Evolutionary conservation across 2,888 invertebrate species (phyloP).

Genomic region (Leucophora obtusa): DNA sequence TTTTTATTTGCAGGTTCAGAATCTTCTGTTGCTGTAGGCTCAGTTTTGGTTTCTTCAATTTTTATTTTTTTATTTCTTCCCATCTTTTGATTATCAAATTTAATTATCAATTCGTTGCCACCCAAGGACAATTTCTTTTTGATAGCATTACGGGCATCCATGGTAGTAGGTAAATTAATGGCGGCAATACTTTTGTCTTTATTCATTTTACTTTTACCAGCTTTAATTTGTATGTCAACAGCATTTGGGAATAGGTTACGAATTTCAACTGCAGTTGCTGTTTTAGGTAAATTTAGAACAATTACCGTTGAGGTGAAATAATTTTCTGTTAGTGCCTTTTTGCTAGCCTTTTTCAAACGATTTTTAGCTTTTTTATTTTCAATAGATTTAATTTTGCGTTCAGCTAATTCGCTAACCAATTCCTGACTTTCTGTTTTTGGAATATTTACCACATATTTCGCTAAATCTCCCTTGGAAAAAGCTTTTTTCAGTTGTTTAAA

Average conservation of each 20-base stretch:
- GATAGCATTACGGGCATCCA: conserved; percentile 70
- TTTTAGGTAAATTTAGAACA: conserved; percentile 73
- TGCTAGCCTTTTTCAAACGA: conserved; percentile 69
- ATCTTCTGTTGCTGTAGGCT: background rate
- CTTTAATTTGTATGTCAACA: conserved; percentile 73
- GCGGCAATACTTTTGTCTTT: conserved; percentile 69
- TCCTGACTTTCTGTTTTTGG: conserved; percentile 73
- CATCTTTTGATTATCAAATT: conserved; percentile 68
- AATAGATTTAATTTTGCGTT: conserved; percentile 69
- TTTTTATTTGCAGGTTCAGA: background rate
- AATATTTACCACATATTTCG: conserved; percentile 69
- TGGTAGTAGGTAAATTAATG: conserved; percentile 72
- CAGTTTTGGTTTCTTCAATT: background rate
- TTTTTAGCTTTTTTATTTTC: conserved; percentile 70
- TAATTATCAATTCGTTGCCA: conserved; percentile 68
- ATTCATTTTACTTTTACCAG: conserved; percentile 66
- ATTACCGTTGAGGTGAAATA: conserved; percentile 72
- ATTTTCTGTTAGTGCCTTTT: conserved; percentile 64
- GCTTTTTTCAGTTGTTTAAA: conserved; percentile 63
- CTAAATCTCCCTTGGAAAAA: conserved; percentile 61
- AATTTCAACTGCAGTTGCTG: conserved; percentile 69
- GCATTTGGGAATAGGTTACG: conserved; percentile 72
- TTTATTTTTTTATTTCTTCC: background rate
- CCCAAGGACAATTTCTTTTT: conserved; percentile 68
- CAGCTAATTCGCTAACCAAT: conserved; percentile 70